Evolutionary conservation across 1,140 invertebrate genomes (phyloP).

Genomic region (Drosophila mauritiana): DNA sequence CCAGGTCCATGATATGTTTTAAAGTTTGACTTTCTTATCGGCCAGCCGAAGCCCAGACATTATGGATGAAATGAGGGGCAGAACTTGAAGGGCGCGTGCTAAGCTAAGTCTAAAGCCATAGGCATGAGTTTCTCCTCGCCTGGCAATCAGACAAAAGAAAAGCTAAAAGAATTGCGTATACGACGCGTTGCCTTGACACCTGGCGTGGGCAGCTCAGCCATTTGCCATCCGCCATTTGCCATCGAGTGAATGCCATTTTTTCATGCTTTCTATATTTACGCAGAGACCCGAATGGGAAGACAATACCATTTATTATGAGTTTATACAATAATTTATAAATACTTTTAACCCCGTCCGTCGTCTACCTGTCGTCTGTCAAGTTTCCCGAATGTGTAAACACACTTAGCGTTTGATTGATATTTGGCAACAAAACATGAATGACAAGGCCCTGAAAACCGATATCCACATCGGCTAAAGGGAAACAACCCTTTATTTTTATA

Average conservation of each 20-base stretch:
- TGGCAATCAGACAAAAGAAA: slow-evolving; percentile 38
- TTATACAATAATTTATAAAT: slow-evolving; percentile 47
- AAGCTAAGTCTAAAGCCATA: slow-evolving; percentile 26
- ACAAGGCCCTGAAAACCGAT: slow-evolving; percentile 62
- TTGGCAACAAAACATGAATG: slow-evolving; percentile 41
- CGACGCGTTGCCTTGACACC: slow-evolving; percentile 50
- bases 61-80: slow-evolving; percentile 30
- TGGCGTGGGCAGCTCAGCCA: slow-evolving; percentile 31
- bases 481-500: neutral
- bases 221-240: slow-evolving; percentile 4
- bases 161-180: slow-evolving; percentile 48
- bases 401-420: slow-evolving; percentile 57
- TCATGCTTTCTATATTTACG: slow-evolving; percentile 28
- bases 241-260: neutral
- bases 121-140: slow-evolving; percentile 25
- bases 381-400: slow-evolving; percentile 38
- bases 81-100: slow-evolving; percentile 22
- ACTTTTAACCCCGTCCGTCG: slow-evolving; percentile 28
- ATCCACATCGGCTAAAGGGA: slow-evolving; percentile 28
- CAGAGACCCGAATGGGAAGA: slow-evolving; percentile 13
- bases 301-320: slow-evolving; percentile 50
- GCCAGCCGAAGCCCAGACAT: slow-evolving; percentile 27
- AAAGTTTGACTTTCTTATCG: slow-evolving; percentile 48
- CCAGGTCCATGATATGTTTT: slow-evolving; percentile 47
- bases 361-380: slow-evolving; percentile 50